Evolutionary conservation across 2,888 invertebrate species (phyloP), one percentile per base, ranked within the genome.

Genomic region (Therioaphis trifolii): DNA sequence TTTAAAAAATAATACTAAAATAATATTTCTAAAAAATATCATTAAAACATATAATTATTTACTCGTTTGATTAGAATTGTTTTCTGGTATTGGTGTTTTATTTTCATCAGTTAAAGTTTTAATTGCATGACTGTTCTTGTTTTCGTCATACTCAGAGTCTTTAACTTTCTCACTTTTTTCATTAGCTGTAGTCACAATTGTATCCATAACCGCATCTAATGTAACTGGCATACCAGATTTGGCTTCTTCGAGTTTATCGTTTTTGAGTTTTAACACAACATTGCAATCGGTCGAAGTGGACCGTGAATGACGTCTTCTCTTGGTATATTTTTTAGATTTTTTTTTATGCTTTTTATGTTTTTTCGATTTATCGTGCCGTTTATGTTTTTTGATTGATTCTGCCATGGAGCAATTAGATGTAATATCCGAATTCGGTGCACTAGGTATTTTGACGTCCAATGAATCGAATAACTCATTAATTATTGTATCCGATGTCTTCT

Each of bases 301-400:
- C 14, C 40, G 76, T 89, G 89, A 79, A 89, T 88, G 88, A 92
- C 92, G 85, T 92, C 91, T 87, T 92, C 92, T 88, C 91, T 91
- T 86, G 91, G 92, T 86, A 89, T 61, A 75, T 78, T 85, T 85
- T 79, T 85, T 71, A 14, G 76, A 71, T 71, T 84, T 84, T 72
- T 84, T 90, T 86, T 91, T 92, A 86, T 91, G 91, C 1, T 90
- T 88, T 86, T 91, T 90, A 85, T 91, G 91, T 55, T 84, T 84
- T 52, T 84, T 84, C 12, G 80, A 85, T 90, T 90, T 79, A n/a
- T 84, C 49, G 14, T 79, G 72, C n/a, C 82, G 58, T 29, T 84
- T 80, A 15, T 84, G 71, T 27, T 63, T 80, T 24, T 71, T 78
- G 14, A 40, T 72, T 5, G 63, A 82, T 5, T 66, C 49, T 43